Base-by-base conservation (phyloP, 2,113 vertebrate genomes). In the Eubucco bourcierii region DNA sequence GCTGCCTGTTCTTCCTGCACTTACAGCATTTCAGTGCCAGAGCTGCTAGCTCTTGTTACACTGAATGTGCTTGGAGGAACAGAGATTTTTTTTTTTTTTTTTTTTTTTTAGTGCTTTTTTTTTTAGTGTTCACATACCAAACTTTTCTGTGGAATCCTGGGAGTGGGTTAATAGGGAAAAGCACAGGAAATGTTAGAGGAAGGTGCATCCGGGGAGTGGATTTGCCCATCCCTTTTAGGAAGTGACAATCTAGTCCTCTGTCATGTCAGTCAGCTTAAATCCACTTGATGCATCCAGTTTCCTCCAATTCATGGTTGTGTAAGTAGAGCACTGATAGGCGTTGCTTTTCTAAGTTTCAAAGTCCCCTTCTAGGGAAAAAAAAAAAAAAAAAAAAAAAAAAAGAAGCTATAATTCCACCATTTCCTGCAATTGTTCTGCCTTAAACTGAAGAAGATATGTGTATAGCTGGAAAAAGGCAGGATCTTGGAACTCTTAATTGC, bases 351-450 rank as follows among this genome's bases (percentile, higher is more conserved):
- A 84, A 95, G 96, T 94, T 97, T 97, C 95, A 94, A 93, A 96
- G 91, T 94, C 92, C 97, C 80, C 96, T 97, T 98, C 97, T 95
- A 97, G 97, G 95, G 88, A 93, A 90, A 72, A 95, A 94, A 95
- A 89, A 93, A 90, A 72, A 95, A 94, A 95, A 91, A 93, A 92
- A 96, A 88, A 93, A 90, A 95, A 91, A 93, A 91, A 96, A 88
- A 93, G 88, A 92, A 93, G 87, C 95, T 95, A 80, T 95, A 95
- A 97, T 97, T 98, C 95, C 94, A 95, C 97, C 80, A 67, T 97
- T 98, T 98, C 98, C 98, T 98, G 72, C 95, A 84, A 98, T 98
- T 98, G 98, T 98, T 98, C 88, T 95, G 67, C 79, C 88, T 96
- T 96, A 96, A 97, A 91, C 96, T 97, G 97, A 96, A 98, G 97